phyloP scores from a whole-genome alignment of 2,888 invertebrate genomes.

The Latrodectus hesperus region DNA sequence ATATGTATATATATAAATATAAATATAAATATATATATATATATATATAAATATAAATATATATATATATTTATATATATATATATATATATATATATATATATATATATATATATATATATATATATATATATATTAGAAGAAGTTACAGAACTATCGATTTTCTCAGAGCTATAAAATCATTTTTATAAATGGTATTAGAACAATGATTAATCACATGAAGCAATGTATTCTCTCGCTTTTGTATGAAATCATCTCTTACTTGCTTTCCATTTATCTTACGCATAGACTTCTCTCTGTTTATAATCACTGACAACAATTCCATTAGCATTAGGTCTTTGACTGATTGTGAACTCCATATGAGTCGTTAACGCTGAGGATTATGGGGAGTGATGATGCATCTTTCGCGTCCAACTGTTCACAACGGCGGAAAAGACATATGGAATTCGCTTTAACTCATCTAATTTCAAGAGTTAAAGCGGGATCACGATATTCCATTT shows the following conservation, averaged over 20 bases:
- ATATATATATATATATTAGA: too few species aligned
- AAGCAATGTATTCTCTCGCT: conserved; percentile 12
- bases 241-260: conserved; percentile 24
- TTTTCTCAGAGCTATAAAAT: too few species aligned
- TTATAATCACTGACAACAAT: conserved; percentile 38
- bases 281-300: conserved; percentile 15
- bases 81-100: too few species aligned
- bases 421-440: conserved; percentile 12
- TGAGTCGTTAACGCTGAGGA: conserved; percentile 42
- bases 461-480: neutral
- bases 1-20: too few species aligned
- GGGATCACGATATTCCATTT: conserved; percentile 1
- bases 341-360: conserved; percentile 42
- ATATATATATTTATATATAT: too few species aligned
- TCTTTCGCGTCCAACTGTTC: conserved; percentile 36
- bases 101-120: too few species aligned
- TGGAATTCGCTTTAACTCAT: neutral
- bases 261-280: conserved; percentile 33
- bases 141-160: too few species aligned
- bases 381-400: conserved; percentile 46
- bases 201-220: too few species aligned
- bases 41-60: too few species aligned
- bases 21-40: too few species aligned
- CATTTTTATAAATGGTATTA: too few species aligned
- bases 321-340: conserved; percentile 49